Conservation (phyloP, 2,888 invertebrate species). For the Zaprionus bogoriensis region DNA sequence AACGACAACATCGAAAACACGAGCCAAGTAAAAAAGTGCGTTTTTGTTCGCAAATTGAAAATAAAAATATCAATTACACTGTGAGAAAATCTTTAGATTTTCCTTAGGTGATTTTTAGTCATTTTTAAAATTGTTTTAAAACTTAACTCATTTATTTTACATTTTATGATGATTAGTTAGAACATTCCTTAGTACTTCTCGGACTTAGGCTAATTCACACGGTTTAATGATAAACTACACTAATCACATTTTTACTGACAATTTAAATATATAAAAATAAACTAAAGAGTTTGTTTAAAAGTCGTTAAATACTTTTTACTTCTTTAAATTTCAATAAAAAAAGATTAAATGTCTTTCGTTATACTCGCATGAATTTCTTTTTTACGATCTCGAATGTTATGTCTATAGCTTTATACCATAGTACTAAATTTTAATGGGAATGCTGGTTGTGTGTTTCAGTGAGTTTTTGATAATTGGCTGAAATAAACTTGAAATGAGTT, state of each 20-base stretch:
- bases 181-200: too few relatives aligned
- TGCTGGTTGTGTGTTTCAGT: too few relatives aligned
- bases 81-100: conserved; percentile 18
- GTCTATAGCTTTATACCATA: not conserved
- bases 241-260: too few relatives aligned
- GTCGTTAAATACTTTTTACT: too few relatives aligned
- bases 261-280: too few relatives aligned
- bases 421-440: not conserved
- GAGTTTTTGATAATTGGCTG: not conserved
- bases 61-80: conserved; percentile 50
- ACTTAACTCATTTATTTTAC: not conserved
- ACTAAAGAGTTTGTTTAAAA: too few relatives aligned
- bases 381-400: not conserved
- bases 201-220: too few relatives aligned
- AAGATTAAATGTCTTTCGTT: too few relatives aligned
- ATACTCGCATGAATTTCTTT: too few relatives aligned
- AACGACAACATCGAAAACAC: conserved; percentile 35
- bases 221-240: too few relatives aligned
- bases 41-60: conserved; percentile 61
- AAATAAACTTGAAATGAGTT: not conserved
- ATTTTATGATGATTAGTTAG: not conserved
- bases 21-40: conserved; percentile 58
- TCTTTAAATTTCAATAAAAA: too few relatives aligned
- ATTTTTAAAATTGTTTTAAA: not conserved
- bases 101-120: not conserved